Percentiles rank a stretch among this genome's conserved stretches.
These are phyloP conservation scores for Bufo gargarizans DNA, from an alignment of 2,113 vertebrate genomes.

Conservation along the genomic window DNA sequence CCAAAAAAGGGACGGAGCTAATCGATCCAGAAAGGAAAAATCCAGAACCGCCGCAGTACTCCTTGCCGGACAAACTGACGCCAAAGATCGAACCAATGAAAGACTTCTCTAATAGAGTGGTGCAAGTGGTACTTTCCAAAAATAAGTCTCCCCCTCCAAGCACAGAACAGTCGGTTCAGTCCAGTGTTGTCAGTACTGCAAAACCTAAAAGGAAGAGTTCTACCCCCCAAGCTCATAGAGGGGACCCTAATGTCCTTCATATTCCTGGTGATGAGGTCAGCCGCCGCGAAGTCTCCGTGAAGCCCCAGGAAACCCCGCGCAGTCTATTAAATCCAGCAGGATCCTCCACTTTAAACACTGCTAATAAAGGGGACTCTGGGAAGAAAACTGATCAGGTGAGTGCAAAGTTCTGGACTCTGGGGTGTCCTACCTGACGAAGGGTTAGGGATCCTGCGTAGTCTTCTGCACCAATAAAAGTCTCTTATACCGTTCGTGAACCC, in stretches of 20 bases:
- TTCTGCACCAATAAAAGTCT: too few relatives aligned
- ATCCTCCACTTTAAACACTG: not conserved
- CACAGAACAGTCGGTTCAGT: constrained; percentile 50
- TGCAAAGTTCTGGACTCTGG: not conserved
- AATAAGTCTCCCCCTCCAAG: constrained; percentile 63
- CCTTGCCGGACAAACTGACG: not conserved
- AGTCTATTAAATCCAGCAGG: not conserved
- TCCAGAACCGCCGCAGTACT: not conserved
- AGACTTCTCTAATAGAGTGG: constrained; percentile 68
- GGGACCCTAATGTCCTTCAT: constrained; percentile 35
- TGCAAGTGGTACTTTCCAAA: constrained; percentile 73
- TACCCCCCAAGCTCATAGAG: not conserved
- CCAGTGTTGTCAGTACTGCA: constrained; percentile 47
- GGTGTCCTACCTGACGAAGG: too few relatives aligned
- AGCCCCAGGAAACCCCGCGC: not conserved
- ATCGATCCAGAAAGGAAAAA: constrained; percentile 53
- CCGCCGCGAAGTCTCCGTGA: not conserved
- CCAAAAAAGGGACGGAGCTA: constrained; percentile 72
- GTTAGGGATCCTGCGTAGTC: too few relatives aligned
- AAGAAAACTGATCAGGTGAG: not conserved
- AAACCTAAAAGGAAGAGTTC: constrained; percentile 14
- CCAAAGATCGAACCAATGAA: constrained; percentile 58
- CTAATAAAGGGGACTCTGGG: not conserved
- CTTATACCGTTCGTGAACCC: too few relatives aligned
- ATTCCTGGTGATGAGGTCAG: not conserved